phyloP scores from a whole-genome alignment of 2,797 vertebrate genomes.

The Myiotriccus ornatus region DNA sequence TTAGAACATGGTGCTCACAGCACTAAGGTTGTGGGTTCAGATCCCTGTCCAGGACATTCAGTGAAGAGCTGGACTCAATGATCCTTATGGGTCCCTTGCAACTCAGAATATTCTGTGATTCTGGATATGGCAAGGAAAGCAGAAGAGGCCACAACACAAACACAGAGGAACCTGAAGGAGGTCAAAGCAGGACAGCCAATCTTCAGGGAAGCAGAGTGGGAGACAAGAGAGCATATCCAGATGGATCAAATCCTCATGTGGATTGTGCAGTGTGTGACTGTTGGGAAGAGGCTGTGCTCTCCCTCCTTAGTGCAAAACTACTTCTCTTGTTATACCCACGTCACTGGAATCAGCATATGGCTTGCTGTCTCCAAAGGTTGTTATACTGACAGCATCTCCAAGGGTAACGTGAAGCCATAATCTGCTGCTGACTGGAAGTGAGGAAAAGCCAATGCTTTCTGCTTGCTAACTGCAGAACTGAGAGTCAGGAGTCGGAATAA shows the following conservation, averaged over 20 bases:
- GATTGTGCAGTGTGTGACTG: neutral
- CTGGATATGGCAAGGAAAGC: neutral
- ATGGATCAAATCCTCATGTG: neutral
- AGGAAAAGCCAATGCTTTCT: conserved; percentile 12
- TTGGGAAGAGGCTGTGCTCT: neutral
- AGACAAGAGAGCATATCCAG: neutral
- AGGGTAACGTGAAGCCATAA: neutral
- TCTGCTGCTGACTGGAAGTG: neutral
- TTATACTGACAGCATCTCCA: conserved; percentile 28
- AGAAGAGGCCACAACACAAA: neutral
- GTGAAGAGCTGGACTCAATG: no score
- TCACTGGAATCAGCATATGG: conserved; percentile 50
- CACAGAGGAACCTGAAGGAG: neutral
- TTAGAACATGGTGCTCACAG: neutral
- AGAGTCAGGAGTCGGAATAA: neutral
- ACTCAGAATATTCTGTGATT: neutral
- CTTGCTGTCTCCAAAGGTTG: conserved; percentile 46
- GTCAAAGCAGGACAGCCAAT: neutral
- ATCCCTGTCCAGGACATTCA: neutral
- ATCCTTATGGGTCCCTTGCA: neutral
- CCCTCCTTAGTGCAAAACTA: neutral
- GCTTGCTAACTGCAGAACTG: neutral
- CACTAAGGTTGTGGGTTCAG: neutral
- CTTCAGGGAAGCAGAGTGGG: neutral
- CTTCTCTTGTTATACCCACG: neutral